Evolutionary conservation across 2,888 invertebrate genomes (phyloP), one percentile per base, ranked within the genome.

Genomic region (Agriopis leucophaearia): DNA sequence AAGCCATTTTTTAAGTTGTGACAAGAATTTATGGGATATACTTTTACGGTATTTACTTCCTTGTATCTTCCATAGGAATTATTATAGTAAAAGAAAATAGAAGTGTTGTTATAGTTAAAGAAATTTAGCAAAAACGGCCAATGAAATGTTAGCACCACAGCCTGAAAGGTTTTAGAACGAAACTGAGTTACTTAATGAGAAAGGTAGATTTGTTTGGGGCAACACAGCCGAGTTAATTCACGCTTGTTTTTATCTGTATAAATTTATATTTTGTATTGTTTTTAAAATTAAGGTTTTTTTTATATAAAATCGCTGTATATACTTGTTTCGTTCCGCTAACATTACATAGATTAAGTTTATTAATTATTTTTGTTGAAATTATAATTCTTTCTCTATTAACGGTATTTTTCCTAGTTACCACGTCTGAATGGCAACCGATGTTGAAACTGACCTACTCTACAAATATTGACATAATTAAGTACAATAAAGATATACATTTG

Each of bases 261-360:
- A 63, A 55, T 59, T 50, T 58, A 50, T 64, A 54, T 56, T 56
- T 54, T 57, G 38, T 52, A 54, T 64, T 54, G 50, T 67, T 69
- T 64, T 36, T 64, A 61, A 59, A 55, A 38, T 64, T 64, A 64
- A 63, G 57, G 55, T 64, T 70, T 68, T 44, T 62, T 59, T 63
- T 42, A 64, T 67, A 65, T 16, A 65, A 70, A 71, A 75, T 70
- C 71, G 63, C 60, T 75, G 73, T 74, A 74, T 61, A 71, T 74
- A 75, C 44, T 64, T 69, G 56, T 75, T 72, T 70, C 66, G 56
- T 74, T 73, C 64, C 67, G 55, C 36, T 70, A 62, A 54, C 51
- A 5, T 27, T 27, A 40, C 57, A 27, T 70, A 74, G 66, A 61
- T 36, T 75, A 74, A 70, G 74, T 70, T 72, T 72, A 71, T 71